Evolutionary conservation across 2,888 invertebrate genomes (phyloP).

Genomic region (Meteorus colon): DNA sequence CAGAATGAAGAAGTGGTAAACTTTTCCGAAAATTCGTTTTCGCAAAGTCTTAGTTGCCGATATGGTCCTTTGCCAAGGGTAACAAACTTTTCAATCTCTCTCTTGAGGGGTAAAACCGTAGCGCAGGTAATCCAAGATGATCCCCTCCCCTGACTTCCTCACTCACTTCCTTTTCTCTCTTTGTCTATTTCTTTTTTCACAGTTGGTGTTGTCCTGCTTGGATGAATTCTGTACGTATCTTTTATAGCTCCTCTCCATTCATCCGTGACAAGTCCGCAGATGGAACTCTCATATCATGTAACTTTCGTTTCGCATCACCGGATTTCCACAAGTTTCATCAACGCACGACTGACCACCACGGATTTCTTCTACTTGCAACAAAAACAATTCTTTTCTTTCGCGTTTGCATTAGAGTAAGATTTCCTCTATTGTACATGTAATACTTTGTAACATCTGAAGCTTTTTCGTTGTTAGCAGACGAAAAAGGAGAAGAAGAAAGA

Average conservation of each 20-base stretch:
- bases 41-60: conserved; percentile 33
- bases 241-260: conserved; percentile 13
- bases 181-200: conserved; percentile 35
- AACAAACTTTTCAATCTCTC: conserved; percentile 57
- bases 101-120: conserved; percentile 49
- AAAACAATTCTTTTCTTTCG: neutral
- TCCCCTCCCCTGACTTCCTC: conserved; percentile 48
- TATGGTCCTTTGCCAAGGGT: conserved; percentile 43
- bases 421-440: neutral
- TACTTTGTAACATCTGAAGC: neutral
- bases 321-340: conserved; percentile 5
- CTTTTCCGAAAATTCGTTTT: conserved; percentile 32
- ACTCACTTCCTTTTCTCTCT: neutral
- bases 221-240: conserved; percentile 31
- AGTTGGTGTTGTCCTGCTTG: conserved; percentile 40
- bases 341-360: conserved; percentile 11
- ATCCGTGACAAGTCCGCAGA: conserved; percentile 20
- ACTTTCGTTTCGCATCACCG: conserved; percentile 11
- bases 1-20: conserved; percentile 24
- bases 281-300: conserved; percentile 1
- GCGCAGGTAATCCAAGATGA: conserved; percentile 60
- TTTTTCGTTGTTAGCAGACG: too few species aligned
- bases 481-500: too few species aligned
- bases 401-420: neutral
- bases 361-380: neutral